Evolutionary conservation across 2,797 vertebrate genomes (phyloP), one percentile per base, ranked within the genome.

Genomic region (Esox masquinongy): DNA sequence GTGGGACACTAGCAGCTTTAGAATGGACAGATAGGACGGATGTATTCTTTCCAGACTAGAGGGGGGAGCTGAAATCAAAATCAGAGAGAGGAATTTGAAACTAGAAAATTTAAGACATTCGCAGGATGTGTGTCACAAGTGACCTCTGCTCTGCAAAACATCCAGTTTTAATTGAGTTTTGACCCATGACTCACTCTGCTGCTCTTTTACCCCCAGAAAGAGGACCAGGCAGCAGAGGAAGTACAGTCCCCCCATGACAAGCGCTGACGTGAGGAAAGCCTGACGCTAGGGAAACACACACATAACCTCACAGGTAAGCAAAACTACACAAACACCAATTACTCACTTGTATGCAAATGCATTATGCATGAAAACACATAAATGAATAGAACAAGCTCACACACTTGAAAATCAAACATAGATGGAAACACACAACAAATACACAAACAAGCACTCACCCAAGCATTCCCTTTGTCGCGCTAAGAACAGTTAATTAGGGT

Each of bases 191-290:
- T 87, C 80, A 91, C 90, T 81, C 14, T 22, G 81, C 80, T 92
- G 90, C 83, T 94, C 91, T 82, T 79, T 89, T 77, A 94, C 92
- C 36, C 91, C 87, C 0, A 93, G 77, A 85, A 92, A 91, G 47
- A 92, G 79, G 72, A 92, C 76, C 74, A 93, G 77, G 78, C 88
- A 90, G 85, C 92, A 90, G 79, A 93, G 83, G 84, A 92, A 92
- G 74, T 88, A 90, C 64, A 93, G 31, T 6, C 80, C 84, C 0
- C 85, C 86, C 34, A 90, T 81, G 76, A 89, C 78, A 74, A 93
- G 70, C 22, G 90, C 88, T 0, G 92, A 92, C 68, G 82, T 88
- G 84, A 90, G 75, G 79, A 94, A 93, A 8, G 89, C 89, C 36
- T 74, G 87, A 79, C 79, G 76, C 80, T 83, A 75, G 49, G 3